These are phyloP conservation scores for Cyclargus thomasi DNA, from an alignment of 1,140 invertebrate genomes.

Conservation along the genomic window DNA sequence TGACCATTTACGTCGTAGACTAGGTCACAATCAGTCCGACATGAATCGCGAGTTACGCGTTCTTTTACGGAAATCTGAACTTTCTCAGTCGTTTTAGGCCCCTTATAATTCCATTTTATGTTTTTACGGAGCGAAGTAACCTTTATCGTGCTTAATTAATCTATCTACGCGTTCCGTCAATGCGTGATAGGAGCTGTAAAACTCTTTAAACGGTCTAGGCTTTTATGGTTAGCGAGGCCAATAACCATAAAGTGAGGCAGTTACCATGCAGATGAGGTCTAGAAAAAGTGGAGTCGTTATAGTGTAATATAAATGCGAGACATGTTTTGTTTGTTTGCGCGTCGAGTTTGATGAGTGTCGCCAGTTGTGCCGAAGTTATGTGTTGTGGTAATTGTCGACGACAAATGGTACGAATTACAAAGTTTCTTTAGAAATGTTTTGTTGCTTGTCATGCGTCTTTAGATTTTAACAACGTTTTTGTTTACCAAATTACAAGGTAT, in stretches of 20 bases:
- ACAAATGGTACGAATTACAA: no score
- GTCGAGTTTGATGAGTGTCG: no score
- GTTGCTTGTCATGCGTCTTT: no score
- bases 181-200: not conserved
- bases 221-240: not conserved
- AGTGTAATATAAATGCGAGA: no score
- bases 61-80: not conserved
- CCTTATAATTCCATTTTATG: not conserved
- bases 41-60: not conserved
- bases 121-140: not conserved
- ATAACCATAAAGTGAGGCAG: not conserved
- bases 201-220: not conserved
- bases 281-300: not conserved
- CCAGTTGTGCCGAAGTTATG: no score
- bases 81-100: not conserved
- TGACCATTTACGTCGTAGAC: not conserved
- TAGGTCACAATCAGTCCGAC: not conserved
- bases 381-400: no score
- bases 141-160: not conserved
- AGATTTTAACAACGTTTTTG: no score
- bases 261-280: not conserved
- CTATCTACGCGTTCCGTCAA: not conserved
- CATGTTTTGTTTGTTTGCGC: no score
- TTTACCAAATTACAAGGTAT: no score
- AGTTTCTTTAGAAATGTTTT: no score